Percentiles rank a stretch among this genome's conserved stretches.
phyloP scores from a whole-genome alignment of 2,797 vertebrate genomes.

The Lateolabrax maculatus region DNA sequence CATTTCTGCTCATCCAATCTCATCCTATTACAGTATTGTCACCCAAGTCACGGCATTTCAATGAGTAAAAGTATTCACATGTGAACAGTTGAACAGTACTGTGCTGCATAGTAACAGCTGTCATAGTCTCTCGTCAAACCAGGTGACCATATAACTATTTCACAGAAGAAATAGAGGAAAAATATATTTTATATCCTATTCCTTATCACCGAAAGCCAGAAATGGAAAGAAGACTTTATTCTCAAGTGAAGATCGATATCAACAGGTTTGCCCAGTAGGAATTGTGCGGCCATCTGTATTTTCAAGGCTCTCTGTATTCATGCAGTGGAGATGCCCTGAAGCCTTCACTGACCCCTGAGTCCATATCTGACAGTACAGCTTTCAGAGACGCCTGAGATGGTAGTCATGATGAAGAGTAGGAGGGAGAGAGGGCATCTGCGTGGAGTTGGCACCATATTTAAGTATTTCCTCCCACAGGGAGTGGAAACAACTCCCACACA shows the following conservation, averaged over 20 bases:
- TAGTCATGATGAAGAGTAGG: conserved; percentile 58
- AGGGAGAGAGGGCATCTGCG: conserved; percentile 45
- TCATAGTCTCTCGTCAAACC: conserved; percentile 16
- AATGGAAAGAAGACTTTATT: conserved; percentile 50
- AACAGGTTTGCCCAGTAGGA: conserved; percentile 58
- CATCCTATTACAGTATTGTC: background rate
- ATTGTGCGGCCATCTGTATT: conserved; percentile 52
- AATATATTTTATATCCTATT: conserved; percentile 26
- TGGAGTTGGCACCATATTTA: conserved; percentile 49
- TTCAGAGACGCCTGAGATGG: conserved; percentile 57
- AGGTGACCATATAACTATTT: conserved; percentile 22
- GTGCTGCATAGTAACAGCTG: background rate
- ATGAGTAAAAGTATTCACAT: background rate
- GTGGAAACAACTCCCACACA: conserved; percentile 48
- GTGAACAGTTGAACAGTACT: background rate
- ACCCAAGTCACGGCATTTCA: background rate
- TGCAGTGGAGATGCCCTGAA: conserved; percentile 52
- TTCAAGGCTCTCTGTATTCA: conserved; percentile 52
- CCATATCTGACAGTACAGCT: conserved; percentile 66
- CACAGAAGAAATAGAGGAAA: background rate
- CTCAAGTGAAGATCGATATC: conserved; percentile 66
- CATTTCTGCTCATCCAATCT: conserved; percentile 5
- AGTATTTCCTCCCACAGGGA: conserved; percentile 55
- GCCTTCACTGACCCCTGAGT: conserved; percentile 62
- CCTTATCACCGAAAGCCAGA: conserved; percentile 67